phyloP scores from a whole-genome alignment of 2,888 invertebrate species.

The Sabatieria punctata region DNA sequence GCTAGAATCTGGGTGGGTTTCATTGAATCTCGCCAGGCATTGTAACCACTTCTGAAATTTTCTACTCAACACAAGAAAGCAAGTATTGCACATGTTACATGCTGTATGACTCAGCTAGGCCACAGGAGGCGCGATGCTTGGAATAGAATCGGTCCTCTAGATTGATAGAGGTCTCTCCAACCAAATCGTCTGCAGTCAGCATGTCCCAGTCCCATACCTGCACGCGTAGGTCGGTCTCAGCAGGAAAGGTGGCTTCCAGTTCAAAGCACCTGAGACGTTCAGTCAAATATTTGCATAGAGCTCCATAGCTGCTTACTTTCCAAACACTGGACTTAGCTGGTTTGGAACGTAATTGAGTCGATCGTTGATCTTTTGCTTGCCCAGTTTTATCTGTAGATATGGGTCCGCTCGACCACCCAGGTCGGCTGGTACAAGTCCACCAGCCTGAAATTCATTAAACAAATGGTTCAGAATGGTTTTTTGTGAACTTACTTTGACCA shows the following conservation, averaged over 20 bases:
- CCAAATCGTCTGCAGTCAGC: constrained; percentile 69
- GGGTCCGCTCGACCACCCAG: constrained; percentile 53
- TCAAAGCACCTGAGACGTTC: too few relatives aligned
- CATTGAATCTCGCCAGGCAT: constrained; percentile 71
- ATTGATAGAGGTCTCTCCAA: constrained; percentile 77
- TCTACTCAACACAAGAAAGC: too few relatives aligned
- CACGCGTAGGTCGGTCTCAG: constrained; percentile 61
- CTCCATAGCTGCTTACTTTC: too few relatives aligned
- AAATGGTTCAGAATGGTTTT: neutral
- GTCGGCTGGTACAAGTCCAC: constrained; percentile 37
- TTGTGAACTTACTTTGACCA: constrained; percentile 26
- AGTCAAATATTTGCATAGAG: too few relatives aligned
- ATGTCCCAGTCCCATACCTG: constrained; percentile 79
- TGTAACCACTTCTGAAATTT: too few relatives aligned
- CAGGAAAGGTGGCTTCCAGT: too few relatives aligned
- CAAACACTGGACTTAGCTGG: constrained; percentile 77
- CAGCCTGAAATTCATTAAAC: constrained; percentile 39
- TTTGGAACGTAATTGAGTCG: constrained; percentile 78
- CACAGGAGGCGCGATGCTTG: constrained; percentile 68
- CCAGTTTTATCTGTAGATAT: constrained; percentile 65
- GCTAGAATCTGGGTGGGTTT: constrained; percentile 70
- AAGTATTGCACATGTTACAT: too few relatives aligned
- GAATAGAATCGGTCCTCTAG: constrained; percentile 80
- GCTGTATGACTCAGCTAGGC: constrained; percentile 62
- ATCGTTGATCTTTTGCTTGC: constrained; percentile 61